phyloP scores from a whole-genome alignment of 2,888 invertebrate species.

The Trilocha varians region DNA sequence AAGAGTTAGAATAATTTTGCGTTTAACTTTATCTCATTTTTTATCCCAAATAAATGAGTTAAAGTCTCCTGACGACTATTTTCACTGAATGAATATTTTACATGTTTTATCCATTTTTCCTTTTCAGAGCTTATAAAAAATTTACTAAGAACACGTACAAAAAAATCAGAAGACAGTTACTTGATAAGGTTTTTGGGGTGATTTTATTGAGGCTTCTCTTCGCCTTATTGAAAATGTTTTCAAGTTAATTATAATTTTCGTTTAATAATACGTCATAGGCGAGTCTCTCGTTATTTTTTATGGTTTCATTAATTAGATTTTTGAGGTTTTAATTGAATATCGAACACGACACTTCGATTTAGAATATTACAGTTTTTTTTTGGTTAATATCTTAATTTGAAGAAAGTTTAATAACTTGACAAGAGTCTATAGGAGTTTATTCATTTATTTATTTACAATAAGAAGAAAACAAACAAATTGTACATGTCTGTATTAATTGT shows the following conservation, averaged over 20 bases:
- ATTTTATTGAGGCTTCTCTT: neutral
- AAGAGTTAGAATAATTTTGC: conserved; percentile 53
- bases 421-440: no score
- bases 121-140: conserved; percentile 30
- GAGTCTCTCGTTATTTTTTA: neutral
- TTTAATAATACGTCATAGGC: neutral
- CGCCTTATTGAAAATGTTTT: neutral
- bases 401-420: no score
- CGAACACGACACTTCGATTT: no score
- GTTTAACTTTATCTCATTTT: conserved; percentile 40
- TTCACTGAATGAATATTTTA: conserved; percentile 29
- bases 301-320: neutral
- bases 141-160: conserved; percentile 22
- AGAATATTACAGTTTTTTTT: no score
- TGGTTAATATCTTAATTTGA: no score
- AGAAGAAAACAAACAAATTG: no score
- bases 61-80: conserved; percentile 20
- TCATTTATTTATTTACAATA: no score
- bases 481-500: no score
- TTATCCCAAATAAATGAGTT: conserved; percentile 40
- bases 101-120: conserved; percentile 20
- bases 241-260: neutral
- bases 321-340: no score
- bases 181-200: conserved; percentile 12
- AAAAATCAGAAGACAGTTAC: conserved; percentile 18